Evolutionary conservation across 1,140 invertebrate genomes (phyloP).

Genomic region (Lamellibrachia luymesi): DNA sequence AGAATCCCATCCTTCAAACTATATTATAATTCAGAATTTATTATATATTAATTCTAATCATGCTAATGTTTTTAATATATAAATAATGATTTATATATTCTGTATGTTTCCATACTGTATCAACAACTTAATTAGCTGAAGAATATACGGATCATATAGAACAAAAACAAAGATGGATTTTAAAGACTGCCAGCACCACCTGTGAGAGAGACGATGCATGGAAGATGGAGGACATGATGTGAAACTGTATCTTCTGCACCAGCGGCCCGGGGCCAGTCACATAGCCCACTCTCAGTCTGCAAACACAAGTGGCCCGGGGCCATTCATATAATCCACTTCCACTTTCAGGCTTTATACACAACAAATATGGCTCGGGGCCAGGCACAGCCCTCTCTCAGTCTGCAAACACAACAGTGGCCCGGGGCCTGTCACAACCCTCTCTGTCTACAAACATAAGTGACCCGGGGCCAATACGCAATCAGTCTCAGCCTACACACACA

Average conservation of each 20-base stretch:
- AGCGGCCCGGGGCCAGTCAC: conserved; percentile 37
- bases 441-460: conserved; percentile 58
- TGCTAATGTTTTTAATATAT: too few species aligned
- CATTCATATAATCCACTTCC: not conserved
- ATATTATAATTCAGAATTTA: too few species aligned
- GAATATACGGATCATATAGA: too few species aligned
- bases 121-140: too few species aligned
- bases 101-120: too few species aligned
- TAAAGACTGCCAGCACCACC: conserved; percentile 54
- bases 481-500: not conserved
- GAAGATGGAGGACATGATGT: conserved; percentile 71
- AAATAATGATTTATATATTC: too few species aligned
- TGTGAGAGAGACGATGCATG: conserved; percentile 74
- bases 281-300: conserved; percentile 26
- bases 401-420: not conserved
- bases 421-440: too few species aligned
- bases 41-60: too few species aligned
- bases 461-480: not conserved
- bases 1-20: too few species aligned
- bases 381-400: too few species aligned
- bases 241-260: conserved; percentile 48
- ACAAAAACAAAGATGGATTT: conserved; percentile 34
- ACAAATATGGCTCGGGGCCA: too few species aligned
- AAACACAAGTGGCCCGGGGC: conserved; percentile 60
- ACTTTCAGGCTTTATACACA: not conserved